A percentile compares a stretch with the other conserved stretches of the same genome.
Conservation (phyloP, 2,797 vertebrate species). For the Ispidina picta region DNA sequence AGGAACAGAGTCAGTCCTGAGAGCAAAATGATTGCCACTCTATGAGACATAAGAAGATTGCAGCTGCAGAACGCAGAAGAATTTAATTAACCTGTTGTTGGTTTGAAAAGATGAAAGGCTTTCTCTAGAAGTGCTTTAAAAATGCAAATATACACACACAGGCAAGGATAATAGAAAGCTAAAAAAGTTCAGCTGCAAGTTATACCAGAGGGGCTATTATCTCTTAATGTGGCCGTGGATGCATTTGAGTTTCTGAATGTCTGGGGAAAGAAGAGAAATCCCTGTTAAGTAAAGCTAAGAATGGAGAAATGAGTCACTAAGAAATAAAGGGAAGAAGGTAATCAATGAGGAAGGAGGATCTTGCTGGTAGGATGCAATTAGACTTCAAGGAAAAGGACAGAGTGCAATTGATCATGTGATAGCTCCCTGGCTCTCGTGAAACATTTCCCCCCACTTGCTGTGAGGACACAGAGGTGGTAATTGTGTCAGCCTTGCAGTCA, state of each 20-base stretch:
- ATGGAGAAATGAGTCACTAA: constrained; percentile 27
- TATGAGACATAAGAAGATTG: background rate
- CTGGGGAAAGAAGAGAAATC: background rate
- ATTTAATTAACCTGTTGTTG: constrained; percentile 16
- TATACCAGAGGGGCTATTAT: background rate
- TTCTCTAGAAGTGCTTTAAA: background rate
- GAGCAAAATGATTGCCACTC: background rate
- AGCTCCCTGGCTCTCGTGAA: background rate
- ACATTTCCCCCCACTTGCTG: background rate
- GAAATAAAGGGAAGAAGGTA: constrained; percentile 12
- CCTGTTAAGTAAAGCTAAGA: constrained; percentile 45
- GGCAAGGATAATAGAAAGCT: background rate
- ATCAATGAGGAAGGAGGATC: constrained; percentile 51
- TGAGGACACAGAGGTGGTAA: constrained; percentile 11
- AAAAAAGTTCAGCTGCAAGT: background rate
- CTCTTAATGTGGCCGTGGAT: background rate
- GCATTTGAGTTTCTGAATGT: background rate
- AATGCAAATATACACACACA: background rate
- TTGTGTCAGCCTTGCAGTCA: background rate
- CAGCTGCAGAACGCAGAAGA: background rate
- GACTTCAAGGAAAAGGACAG: constrained; percentile 26
- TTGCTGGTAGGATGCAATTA: constrained; percentile 48
- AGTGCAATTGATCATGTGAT: background rate
- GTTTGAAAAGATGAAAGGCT: background rate
- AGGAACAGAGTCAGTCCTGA: background rate